Base-by-base conservation (phyloP, 1,140 invertebrate genomes). In the Octopus bimaculoides region DNA sequence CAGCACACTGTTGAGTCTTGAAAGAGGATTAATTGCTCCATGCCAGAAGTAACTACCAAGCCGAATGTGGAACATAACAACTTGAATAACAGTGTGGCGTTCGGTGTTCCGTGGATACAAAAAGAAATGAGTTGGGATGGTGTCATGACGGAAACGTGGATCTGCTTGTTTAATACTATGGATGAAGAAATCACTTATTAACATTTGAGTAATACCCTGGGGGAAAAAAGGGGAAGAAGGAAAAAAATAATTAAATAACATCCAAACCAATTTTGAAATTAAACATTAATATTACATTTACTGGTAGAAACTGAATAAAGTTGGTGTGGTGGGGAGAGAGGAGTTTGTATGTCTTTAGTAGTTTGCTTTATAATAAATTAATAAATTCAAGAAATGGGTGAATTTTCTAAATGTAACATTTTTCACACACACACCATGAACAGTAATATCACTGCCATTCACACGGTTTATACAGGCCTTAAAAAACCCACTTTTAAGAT, bases 21-120 rank as follows among this genome's bases (percentile, higher is more conserved):
- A 80, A 10, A 69, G 71, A 7, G 82, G 78, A 8, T 79, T 55
- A 80, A 82, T 81, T 53, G 82, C 61, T 66, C 82, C 82, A 77
- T 84, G 82, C 87, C 87, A 88, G 5, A 85, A 71, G 53, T 80
- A 83, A 54, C 79, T 83, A 54, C 75, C 77, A 61, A 75, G 77
- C 75, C 85, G 82, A 12, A 81, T 79, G 80, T 87, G 85, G 54
- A 87, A 85, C 9, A 86, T 82, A 53, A 88, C 86, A 10, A 88
- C 66, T 78, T 88, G 87, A 54, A 88, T 77, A 20, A 73, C 52
- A 77, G 5, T 86, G 76, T 5, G 82, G 82, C 10, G 78, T 79
- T 41, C 66, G 41, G n/a, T 78, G 76, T 12, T 52, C 81, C 78
- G 84, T 79, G 52, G 84, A 77, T 71, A 82, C 80, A 78, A 82